Evolutionary conservation across 2,113 vertebrate genomes (phyloP).

Genomic region (Calidris pugnax): DNA sequence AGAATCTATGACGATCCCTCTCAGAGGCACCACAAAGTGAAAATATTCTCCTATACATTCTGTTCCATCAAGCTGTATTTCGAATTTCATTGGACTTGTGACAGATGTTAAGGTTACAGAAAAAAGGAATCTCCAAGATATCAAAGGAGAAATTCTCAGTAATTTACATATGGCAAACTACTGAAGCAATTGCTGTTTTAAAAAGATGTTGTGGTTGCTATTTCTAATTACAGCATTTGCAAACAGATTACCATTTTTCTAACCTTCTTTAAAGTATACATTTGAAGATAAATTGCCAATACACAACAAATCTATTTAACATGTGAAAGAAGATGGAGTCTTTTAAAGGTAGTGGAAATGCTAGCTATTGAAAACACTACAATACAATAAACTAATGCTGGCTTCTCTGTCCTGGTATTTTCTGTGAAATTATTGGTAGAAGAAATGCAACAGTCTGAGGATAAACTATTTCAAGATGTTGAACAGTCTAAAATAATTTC

Average conservation of each 20-base stretch:
- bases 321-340: not conserved
- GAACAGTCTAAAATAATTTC: not conserved
- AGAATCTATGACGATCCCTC: not conserved
- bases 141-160: not conserved
- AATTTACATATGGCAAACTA: not conserved
- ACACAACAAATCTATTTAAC: not conserved
- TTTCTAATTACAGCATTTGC: slow-evolving; percentile 20
- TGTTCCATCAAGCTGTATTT: not conserved
- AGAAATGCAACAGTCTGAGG: not conserved
- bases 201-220: not conserved
- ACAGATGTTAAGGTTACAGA: not conserved
- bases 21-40: not conserved
- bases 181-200: not conserved
- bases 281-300: not conserved
- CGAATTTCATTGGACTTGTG: not conserved
- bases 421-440: not conserved
- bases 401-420: not conserved
- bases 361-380: not conserved
- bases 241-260: not conserved
- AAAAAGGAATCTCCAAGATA: not conserved
- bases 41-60: not conserved
- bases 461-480: not conserved
- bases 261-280: not conserved
- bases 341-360: not conserved
- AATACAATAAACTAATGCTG: not conserved